Evolutionary conservation across 92 coral and sea anemone genomes (phyloP).

Genomic region (Actinernus sp.): DNA sequence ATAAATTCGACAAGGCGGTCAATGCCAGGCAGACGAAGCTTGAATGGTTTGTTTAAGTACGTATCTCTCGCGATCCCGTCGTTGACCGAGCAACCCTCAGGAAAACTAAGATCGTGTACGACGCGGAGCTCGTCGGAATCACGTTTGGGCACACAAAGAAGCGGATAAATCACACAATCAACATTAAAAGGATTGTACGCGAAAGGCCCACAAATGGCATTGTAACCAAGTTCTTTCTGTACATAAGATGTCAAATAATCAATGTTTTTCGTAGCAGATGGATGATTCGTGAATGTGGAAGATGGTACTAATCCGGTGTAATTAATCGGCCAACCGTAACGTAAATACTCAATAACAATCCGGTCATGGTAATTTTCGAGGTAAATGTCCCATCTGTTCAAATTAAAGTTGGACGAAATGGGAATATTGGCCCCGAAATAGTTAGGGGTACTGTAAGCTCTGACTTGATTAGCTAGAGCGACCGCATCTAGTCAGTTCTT

Average conservation of each 20-base stretch:
- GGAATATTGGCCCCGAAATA: too few species aligned
- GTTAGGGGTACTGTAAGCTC: too few species aligned
- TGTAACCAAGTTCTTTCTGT: constrained; percentile 14
- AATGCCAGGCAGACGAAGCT: constrained; percentile 40
- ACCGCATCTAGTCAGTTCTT: too few species aligned
- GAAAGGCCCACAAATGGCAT: constrained; percentile 50
- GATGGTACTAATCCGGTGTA: constrained; percentile 6
- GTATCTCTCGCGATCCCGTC: constrained; percentile 48
- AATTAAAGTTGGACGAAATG: too few species aligned
- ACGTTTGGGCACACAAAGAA: constrained; percentile 44
- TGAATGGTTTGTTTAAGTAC: constrained; percentile 32
- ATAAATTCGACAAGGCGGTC: constrained; percentile 48
- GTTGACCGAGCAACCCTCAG: constrained; percentile 27
- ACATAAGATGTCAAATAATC: constrained; percentile 29
- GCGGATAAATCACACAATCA: constrained; percentile 36
- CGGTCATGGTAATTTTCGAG: too few species aligned
- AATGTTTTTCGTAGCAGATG: constrained; percentile 25
- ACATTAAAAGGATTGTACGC: constrained; percentile 31
- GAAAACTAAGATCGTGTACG: constrained; percentile 50
- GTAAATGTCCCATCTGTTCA: too few species aligned
- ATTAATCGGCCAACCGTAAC: too few species aligned
- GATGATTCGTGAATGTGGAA: constrained; percentile 43
- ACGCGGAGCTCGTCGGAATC: constrained; percentile 35
- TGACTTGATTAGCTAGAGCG: too few species aligned
- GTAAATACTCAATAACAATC: too few species aligned